Conservation (phyloP, 2,113 vertebrate genomes). For the Zapus hudsonius region DNA sequence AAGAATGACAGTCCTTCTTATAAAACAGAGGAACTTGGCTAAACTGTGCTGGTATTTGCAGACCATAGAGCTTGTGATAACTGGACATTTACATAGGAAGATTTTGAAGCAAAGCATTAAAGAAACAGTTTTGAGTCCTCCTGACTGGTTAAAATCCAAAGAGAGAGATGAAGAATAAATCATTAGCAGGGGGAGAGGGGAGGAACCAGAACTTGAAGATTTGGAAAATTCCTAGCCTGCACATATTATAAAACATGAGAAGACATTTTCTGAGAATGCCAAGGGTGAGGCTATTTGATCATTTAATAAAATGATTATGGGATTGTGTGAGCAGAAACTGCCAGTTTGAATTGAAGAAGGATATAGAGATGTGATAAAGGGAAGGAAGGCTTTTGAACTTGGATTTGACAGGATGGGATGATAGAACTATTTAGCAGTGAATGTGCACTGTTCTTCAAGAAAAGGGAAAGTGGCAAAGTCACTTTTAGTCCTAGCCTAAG, state of each 20-base stretch:
- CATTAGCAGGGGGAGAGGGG: not conserved
- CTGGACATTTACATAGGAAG: not conserved
- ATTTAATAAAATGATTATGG: not conserved
- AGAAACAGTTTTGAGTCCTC: not conserved
- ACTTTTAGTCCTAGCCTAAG: not conserved
- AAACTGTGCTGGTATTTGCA: not conserved
- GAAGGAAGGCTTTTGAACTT: not conserved
- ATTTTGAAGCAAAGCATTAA: slow-evolving; percentile 14
- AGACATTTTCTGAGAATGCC: not conserved
- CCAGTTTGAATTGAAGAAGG: not conserved
- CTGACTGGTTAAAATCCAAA: slow-evolving; percentile 23
- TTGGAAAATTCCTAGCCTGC: not conserved
- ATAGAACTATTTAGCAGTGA: not conserved
- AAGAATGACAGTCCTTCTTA: not conserved
- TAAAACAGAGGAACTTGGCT: slow-evolving; percentile 16
- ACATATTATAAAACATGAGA: not conserved
- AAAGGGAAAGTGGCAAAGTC: not conserved
- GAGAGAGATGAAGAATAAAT: slow-evolving; percentile 27
- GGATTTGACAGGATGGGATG: not conserved
- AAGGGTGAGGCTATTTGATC: not conserved
- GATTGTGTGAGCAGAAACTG: not conserved
- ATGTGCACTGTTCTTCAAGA: not conserved
- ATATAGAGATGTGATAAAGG: not conserved
- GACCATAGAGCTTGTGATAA: slow-evolving; percentile 28
- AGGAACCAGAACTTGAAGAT: not conserved